Conservation (phyloP, 2,797 vertebrate species). For the Notoglanidium macrostoma region DNA sequence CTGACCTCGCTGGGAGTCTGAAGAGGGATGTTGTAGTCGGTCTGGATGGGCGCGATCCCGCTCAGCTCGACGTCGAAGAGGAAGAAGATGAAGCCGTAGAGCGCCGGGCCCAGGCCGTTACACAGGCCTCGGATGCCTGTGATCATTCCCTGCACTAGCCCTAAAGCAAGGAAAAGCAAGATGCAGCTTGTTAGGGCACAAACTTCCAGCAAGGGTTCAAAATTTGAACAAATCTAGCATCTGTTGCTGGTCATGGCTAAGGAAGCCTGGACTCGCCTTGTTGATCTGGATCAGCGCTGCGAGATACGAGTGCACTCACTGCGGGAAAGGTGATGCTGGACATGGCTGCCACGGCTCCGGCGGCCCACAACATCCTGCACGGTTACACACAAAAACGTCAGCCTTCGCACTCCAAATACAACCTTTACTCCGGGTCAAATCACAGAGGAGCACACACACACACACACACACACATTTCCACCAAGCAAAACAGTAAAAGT, state of each 20-base stretch:
- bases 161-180: slow-evolving; percentile 58
- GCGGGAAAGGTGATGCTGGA: slow-evolving; percentile 91
- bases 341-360: slow-evolving; percentile 88
- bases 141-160: slow-evolving; percentile 92
- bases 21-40: slow-evolving; percentile 70
- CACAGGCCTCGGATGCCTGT: slow-evolving; percentile 93
- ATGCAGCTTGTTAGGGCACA: background rate
- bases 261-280: slow-evolving; percentile 76
- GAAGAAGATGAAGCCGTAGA: slow-evolving; percentile 94
- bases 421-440: background rate
- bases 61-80: slow-evolving; percentile 91
- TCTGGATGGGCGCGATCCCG: slow-evolving; percentile 78
- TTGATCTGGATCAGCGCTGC: slow-evolving; percentile 85
- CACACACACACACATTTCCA: background rate
- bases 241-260: background rate
- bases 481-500: background rate
- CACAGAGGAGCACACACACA: background rate
- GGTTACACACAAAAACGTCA: slow-evolving; percentile 14
- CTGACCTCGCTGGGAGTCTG: slow-evolving; percentile 77
- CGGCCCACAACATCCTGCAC: slow-evolving; percentile 91
- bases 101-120: slow-evolving; percentile 91
- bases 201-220: too few species aligned
- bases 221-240: too few species aligned
- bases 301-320: slow-evolving; percentile 86
- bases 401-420: background rate